These are phyloP conservation scores for Anastrepha obliqua DNA, from an alignment of 1,140 invertebrate species.

Conservation along the genomic window DNA sequence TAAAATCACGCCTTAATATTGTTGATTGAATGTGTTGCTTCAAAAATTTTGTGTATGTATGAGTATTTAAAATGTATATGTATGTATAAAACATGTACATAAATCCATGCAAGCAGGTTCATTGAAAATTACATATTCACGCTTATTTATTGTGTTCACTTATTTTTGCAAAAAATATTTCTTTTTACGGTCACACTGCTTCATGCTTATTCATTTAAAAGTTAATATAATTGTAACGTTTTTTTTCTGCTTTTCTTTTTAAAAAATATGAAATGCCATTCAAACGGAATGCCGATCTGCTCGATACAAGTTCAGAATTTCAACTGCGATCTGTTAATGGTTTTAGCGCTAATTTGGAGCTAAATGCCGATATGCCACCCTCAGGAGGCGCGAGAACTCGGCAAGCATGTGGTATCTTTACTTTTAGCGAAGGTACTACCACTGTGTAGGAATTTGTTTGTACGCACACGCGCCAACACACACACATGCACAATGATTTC, in stretches of 20 bases:
- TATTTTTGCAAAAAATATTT: not conserved
- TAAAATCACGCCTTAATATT: no score
- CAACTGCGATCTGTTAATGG: conserved; percentile 24
- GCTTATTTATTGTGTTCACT: no score
- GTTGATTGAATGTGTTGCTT: no score
- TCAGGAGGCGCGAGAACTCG: conserved; percentile 21
- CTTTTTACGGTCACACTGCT: not conserved
- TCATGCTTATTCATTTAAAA: not conserved
- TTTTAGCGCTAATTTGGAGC: conserved; percentile 7
- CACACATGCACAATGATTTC: not conserved
- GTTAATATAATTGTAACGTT: not conserved
- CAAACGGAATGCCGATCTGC: not conserved
- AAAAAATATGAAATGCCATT: not conserved
- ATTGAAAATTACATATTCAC: no score
- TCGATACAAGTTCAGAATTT: conserved; percentile 32
- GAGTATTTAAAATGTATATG: no score
- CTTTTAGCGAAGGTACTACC: not conserved
- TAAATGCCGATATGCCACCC: conserved; percentile 24
- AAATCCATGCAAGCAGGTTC: no score
- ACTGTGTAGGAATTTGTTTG: not conserved
- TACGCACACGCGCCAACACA: not conserved
- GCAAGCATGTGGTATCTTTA: not conserved
- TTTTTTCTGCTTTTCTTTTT: not conserved
- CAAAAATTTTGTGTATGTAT: no score
- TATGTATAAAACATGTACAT: no score